Percentiles rank a stretch among this genome's conserved stretches.
Evolutionary conservation across 2,888 invertebrate genomes (phyloP).

Genomic region (Prosopocoilus inquinatus): DNA sequence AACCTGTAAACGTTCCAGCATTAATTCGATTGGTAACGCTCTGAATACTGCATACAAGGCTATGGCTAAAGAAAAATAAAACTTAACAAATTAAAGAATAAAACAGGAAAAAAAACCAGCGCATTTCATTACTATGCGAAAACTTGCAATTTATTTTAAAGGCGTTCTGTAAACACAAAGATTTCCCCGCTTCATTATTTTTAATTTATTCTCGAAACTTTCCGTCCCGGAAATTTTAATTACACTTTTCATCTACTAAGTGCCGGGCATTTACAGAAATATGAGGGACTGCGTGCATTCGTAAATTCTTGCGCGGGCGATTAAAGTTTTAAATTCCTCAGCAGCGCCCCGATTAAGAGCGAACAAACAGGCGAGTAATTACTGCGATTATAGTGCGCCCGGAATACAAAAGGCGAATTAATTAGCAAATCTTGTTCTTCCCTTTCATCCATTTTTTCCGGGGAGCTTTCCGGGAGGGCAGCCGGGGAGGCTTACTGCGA

Average conservation of each 20-base stretch:
- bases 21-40: no score
- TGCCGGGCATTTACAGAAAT: conserved; percentile 9
- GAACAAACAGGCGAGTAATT: conserved; percentile 30
- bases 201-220: not conserved
- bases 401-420: conserved; percentile 31
- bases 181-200: no score
- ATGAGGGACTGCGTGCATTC: conserved; percentile 4
- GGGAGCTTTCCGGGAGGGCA: no score
- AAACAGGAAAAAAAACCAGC: no score
- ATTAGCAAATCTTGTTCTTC: conserved; percentile 26
- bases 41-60: no score
- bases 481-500: no score
- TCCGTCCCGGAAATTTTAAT: conserved; percentile 4
- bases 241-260: conserved; percentile 10
- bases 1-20: no score
- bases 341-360: conserved; percentile 23
- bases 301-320: conserved; percentile 21
- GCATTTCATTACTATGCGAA: no score
- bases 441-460: conserved; percentile 8
- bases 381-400: conserved; percentile 24
- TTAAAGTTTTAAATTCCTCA: conserved; percentile 28
- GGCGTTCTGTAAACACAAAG: no score
- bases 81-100: no score
- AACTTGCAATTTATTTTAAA: no score
- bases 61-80: no score